Evolutionary conservation across 2,113 vertebrate genomes (phyloP), one percentile per base, ranked within the genome.

Genomic region (Toxotes chatareus): DNA sequence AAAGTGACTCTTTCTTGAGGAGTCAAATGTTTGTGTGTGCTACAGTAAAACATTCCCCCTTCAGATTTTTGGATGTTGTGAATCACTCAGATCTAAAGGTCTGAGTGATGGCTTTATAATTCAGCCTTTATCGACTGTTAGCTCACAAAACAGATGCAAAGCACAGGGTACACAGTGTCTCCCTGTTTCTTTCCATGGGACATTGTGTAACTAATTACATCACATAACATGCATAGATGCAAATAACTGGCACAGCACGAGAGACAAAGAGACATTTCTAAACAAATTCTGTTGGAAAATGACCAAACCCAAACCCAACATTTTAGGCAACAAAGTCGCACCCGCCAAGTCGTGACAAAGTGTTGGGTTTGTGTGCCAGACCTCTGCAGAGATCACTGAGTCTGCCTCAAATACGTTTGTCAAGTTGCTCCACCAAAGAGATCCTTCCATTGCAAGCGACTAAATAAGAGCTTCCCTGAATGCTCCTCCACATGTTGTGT

Each of bases 401-500:
- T 49, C 32, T 19, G 10, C 34, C 61, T 76, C 21, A 21, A 64
- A 38, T 40, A 51, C 8, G 53, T 38, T 34, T 10, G 21, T 46
- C 31, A 44, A 46, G 40, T 34, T 34, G 34, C 19, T 69, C 38
- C 53, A 36, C 19, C 65, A 4, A 64, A 47, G 19, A 70, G 13
- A 23, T 36, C 36, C 42, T 44, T 7, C 71, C 44, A 11, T 36
- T 27, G 59, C 27, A 4, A 65, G 51, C n/a, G 65, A 56, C 73
- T 51, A 56, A 27, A 60, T 34, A 32, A 53, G 27, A 31, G 38
- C 44, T 66, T 67, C 19, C 47, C 34, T 53, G 34, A 65, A 75
- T n/a, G 71, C 47, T 63, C 31, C 60, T 78, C 66, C 69, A 76
- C 82, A 88, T 86, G 56, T 71, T 64, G 55, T 56, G 76, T 62